Base-by-base conservation (phyloP, 2,888 invertebrate genomes). In the Tetragonisca angustula region DNA sequence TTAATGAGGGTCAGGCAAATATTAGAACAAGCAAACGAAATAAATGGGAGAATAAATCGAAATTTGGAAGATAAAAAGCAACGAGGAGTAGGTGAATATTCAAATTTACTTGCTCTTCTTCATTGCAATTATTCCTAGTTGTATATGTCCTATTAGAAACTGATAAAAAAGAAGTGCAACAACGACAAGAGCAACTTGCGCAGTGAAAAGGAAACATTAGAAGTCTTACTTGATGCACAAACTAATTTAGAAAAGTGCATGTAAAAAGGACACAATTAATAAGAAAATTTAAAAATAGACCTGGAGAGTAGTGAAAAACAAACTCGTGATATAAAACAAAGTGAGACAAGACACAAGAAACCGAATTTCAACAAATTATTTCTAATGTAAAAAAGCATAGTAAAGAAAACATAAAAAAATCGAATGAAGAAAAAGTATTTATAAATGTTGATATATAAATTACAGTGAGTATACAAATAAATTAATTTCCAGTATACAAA, bases 181-280 rank as follows among this genome's bases (percentile, higher is more conserved):
- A 97, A 70, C 94, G 97, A 43, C 96, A 97, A 94, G 98, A 98
- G 93, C 97, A 97, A 91, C 95, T 98, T 61, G 97, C 98, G 98
- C 21, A 97, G 97, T 2, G 98, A 98, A 94, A 99, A 98, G 94
- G 98, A 98, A 93, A 97, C 97, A 0, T 95, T 99, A 36, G 98
- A 98, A 93, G 97, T 97, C 52, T 95, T 98, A 50, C 98, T 97
- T 92, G 98, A 98, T 89, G 97, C 98, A 0, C 97, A 98, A 92
- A 97, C 97, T 81, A 97, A 97, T 94, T 94, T 98, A 72, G 98
- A 98, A 92, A 96, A 97, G 24, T 27, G 0, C 97, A 97, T 87
- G 96, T 96, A 74, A 96, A 96, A 90, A 96, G 97, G 73, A 95
- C 95, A 76, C 97, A 98, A 91, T 93, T 98, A 27, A 84, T 97